Conservation (phyloP, 2,797 vertebrate genomes). For the Pangasius macronema region DNA sequence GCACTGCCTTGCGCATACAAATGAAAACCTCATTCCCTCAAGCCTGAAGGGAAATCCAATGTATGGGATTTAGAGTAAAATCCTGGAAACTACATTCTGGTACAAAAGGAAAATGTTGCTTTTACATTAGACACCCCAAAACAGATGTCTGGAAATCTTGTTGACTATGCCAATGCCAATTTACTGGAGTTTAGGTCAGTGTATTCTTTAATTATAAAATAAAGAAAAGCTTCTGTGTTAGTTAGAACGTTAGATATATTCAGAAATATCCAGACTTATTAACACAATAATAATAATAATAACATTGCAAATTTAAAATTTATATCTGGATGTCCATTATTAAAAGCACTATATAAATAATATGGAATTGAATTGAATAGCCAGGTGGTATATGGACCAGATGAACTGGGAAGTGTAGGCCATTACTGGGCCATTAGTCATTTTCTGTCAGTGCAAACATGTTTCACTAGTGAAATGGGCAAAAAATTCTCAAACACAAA, state of each 20-base stretch:
- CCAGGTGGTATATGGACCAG: background rate
- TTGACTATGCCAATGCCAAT: background rate
- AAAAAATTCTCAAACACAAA: background rate
- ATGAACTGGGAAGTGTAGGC: background rate
- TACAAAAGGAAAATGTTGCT: background rate
- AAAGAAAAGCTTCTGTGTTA: background rate
- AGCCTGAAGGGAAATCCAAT: background rate
- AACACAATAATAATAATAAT: too few relatives aligned
- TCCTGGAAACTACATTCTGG: background rate
- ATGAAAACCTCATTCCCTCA: background rate
- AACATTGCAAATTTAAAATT: background rate
- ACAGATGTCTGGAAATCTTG: background rate
- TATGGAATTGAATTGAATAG: background rate
- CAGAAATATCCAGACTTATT: too few relatives aligned
- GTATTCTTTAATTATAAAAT: background rate
- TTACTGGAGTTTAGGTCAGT: background rate
- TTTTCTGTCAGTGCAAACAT: background rate
- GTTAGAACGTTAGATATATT: background rate
- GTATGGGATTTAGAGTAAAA: background rate
- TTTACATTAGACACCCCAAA: background rate
- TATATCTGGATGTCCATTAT: too few relatives aligned
- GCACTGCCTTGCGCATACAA: constrained; percentile 15
- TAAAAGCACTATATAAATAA: background rate
- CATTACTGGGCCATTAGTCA: background rate
- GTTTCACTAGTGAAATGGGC: background rate